Base-by-base conservation (phyloP, 2,113 vertebrate genomes). In the Rhineura floridana region DNA sequence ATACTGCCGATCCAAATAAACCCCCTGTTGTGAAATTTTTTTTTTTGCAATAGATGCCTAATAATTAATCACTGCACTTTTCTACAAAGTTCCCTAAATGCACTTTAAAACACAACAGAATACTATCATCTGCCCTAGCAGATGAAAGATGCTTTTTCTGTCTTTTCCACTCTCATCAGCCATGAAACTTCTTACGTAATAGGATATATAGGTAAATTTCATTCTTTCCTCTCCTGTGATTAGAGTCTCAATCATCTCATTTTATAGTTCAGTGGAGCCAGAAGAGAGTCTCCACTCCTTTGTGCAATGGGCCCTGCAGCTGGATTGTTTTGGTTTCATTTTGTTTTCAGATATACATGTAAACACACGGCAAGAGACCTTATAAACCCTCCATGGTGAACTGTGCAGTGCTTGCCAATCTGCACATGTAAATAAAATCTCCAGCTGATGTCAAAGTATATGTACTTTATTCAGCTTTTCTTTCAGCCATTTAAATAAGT, bases 251-350 rank as follows among this genome's bases (percentile, higher is more conserved):
- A 95, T 94, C 92, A 94, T 95, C 81, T 94, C 90, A 94, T 96
- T 92, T 94, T 76, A 89, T 92, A 95, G 91, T 1, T 95, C 91
- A 96, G 33, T 95, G 92, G 91, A 96, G 91, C 81, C 93, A 95
- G 95, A 96, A 91, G 92, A 93, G 93, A 83, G 90, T 91, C 63
- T 87, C 86, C 42, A 79, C 15, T 87, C 90, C 36, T 6, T 3
- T 94, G 69, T 94, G 90, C 30, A 62, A 89, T 88, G 92, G 91
- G 75, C 88, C 86, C 65, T 59, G 59, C 23, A 78, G 69, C 30
- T 48, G 77, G 86, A 3, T 15, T 72, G 72, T 83, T 91, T 78
- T 67, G 30, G 19, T 21, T 0, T 4, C n/a, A 33, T 77, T 46
- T 87, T 12, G 0, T 89, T 91, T 90, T 63, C 23, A 88, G 90